These are phyloP conservation scores for Spermophilus dauricus DNA, from an alignment of 2,113 vertebrate species.

Conservation along the genomic window DNA sequence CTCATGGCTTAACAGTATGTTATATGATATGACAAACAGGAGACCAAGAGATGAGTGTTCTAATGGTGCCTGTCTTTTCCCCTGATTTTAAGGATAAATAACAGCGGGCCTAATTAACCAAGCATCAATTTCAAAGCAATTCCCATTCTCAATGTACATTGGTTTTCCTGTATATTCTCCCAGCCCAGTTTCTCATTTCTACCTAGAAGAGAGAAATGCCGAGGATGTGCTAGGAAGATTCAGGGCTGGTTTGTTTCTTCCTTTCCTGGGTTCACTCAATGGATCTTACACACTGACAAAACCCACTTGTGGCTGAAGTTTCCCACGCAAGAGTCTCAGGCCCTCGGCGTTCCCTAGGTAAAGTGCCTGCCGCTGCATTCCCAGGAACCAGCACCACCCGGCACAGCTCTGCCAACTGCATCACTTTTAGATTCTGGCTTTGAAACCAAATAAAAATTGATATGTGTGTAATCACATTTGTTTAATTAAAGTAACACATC, in stretches of 20 bases:
- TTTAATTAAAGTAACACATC: constrained; percentile 91
- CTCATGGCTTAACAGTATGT: background rate
- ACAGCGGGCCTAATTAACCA: constrained; percentile 36
- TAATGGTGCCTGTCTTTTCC: background rate
- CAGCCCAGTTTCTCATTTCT: background rate
- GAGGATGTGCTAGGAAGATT: constrained; percentile 56
- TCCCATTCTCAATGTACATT: background rate
- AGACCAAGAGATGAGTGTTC: background rate
- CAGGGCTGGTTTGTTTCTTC: constrained; percentile 63
- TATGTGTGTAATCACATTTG: constrained; percentile 88
- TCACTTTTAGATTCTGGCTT: constrained; percentile 84
- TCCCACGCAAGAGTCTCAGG: background rate
- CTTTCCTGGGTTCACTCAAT: constrained; percentile 47
- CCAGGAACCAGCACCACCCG: background rate
- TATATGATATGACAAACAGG: background rate
- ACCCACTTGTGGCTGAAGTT: constrained; percentile 69
- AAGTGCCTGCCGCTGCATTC: constrained; percentile 42
- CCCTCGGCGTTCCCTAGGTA: background rate
- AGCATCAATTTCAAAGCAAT: constrained; percentile 35
- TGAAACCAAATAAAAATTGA: constrained; percentile 84
- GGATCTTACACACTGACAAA: constrained; percentile 52
- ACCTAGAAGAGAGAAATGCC: background rate
- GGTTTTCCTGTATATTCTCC: constrained; percentile 49
- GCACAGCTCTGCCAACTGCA: constrained; percentile 71
- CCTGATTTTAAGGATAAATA: constrained; percentile 56